Evolutionary conservation across 2,888 invertebrate genomes (phyloP).

Genomic region (Quadriops clusia): DNA sequence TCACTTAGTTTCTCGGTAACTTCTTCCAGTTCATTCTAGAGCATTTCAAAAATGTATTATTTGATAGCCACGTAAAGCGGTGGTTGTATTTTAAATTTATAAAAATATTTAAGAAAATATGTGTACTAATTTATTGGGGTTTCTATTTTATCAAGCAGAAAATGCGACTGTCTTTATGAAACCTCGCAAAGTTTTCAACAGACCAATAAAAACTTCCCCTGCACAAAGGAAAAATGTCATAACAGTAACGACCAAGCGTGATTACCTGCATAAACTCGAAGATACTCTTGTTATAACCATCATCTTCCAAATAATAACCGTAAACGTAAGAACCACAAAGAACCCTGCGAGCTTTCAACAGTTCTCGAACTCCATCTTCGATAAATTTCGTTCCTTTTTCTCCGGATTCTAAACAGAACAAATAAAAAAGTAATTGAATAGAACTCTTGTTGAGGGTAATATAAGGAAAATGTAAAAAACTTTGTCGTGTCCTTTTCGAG

Average conservation of each 20-base stretch:
- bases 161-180: no score
- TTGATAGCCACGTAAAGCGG: background rate
- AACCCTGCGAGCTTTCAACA: slow-evolving; percentile 49
- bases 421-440: no score
- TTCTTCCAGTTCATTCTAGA: slow-evolving; percentile 53
- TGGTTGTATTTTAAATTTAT: background rate
- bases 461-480: no score
- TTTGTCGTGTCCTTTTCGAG: no score
- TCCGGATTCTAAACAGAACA: slow-evolving; percentile 31
- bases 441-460: no score
- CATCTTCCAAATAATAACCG: slow-evolving; percentile 53
- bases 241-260: no score
- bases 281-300: slow-evolving; percentile 52
- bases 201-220: no score
- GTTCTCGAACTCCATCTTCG: slow-evolving; percentile 50
- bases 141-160: no score
- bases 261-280: slow-evolving; percentile 57
- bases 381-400: slow-evolving; percentile 43
- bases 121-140: no score
- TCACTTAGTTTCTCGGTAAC: slow-evolving; percentile 52
- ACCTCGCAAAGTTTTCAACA: no score
- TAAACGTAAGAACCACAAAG: slow-evolving; percentile 57
- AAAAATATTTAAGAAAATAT: background rate
- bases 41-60: slow-evolving; percentile 10
- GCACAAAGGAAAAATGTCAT: no score